These are phyloP conservation scores for Lasioglossum zephyrum DNA, from an alignment of 2,888 invertebrate genomes.

Conservation along the genomic window DNA sequence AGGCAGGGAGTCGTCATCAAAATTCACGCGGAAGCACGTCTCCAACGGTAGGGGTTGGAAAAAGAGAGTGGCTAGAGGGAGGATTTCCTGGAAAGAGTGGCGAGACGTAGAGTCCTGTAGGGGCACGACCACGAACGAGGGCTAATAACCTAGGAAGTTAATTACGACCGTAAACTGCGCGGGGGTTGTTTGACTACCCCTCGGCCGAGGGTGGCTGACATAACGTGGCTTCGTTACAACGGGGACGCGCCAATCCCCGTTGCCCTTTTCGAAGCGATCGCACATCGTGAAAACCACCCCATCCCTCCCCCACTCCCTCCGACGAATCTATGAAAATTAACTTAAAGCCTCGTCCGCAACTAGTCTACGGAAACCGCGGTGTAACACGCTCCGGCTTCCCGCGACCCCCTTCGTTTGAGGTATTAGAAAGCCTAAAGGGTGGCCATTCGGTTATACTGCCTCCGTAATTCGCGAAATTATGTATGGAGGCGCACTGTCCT, in stretches of 20 bases:
- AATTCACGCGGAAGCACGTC: slow-evolving; percentile 16
- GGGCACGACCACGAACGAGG: slow-evolving; percentile 63
- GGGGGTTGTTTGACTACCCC: slow-evolving; percentile 76
- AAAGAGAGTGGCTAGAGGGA: slow-evolving; percentile 1
- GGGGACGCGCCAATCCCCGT: slow-evolving; percentile 44
- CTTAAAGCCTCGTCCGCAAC: slow-evolving; percentile 24
- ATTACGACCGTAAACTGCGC: slow-evolving; percentile 78
- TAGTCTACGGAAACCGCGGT: slow-evolving; percentile 7
- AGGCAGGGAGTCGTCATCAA: neutral
- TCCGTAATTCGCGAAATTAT: slow-evolving; percentile 2
- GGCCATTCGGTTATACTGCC: slow-evolving; percentile 9
- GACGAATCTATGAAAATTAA: slow-evolving; percentile 50
- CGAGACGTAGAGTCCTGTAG: slow-evolving; percentile 40
- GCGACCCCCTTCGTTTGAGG: neutral
- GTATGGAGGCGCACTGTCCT: neutral
- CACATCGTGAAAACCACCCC: slow-evolving; percentile 48
- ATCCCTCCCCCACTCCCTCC: neutral
- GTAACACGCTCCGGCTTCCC: neutral
- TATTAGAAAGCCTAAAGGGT: neutral
- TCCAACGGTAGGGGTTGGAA: neutral
- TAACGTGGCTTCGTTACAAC: slow-evolving; percentile 73
- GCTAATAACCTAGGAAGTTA: slow-evolving; percentile 78
- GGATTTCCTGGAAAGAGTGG: slow-evolving; percentile 37
- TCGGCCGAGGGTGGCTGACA: slow-evolving; percentile 71
- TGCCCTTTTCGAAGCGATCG: slow-evolving; percentile 63